phyloP scores from a whole-genome alignment of 2,113 vertebrate genomes.

The Menura novaehollandiae region DNA sequence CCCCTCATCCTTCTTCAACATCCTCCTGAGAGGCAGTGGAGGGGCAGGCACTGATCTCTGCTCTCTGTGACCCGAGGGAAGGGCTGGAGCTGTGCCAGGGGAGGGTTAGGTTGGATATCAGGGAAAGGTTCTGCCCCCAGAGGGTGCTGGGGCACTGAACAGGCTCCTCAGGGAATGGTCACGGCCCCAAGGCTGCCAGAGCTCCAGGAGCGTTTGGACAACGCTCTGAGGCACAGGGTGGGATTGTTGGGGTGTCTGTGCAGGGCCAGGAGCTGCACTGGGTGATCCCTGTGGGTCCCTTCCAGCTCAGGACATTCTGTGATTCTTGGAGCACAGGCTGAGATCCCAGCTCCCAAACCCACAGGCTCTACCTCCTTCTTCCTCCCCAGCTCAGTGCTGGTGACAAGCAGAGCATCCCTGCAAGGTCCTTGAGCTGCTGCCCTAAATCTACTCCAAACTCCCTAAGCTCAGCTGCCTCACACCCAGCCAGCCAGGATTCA shows the following conservation, averaged over 20 bases:
- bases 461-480: not conserved
- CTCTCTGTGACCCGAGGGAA: too few species aligned
- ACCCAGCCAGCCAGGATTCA: not conserved
- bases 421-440: not conserved
- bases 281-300: too few species aligned
- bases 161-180: not conserved
- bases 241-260: not conserved
- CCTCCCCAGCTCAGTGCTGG: not conserved
- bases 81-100: accelerated
- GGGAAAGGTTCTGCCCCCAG: not conserved
- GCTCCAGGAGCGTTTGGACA: not conserved
- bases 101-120: accelerated
- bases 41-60: accelerated
- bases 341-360: not conserved
- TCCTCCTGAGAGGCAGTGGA: not conserved
- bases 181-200: not conserved
- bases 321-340: not conserved
- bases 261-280: not conserved
- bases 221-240: not conserved
- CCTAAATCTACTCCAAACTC: not conserved
- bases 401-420: not conserved
- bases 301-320: not conserved
- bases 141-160: not conserved
- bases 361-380: not conserved
- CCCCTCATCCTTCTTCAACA: not conserved